Conservation (phyloP, 2,797 vertebrate species). For the Pseudochirops cupreus region DNA sequence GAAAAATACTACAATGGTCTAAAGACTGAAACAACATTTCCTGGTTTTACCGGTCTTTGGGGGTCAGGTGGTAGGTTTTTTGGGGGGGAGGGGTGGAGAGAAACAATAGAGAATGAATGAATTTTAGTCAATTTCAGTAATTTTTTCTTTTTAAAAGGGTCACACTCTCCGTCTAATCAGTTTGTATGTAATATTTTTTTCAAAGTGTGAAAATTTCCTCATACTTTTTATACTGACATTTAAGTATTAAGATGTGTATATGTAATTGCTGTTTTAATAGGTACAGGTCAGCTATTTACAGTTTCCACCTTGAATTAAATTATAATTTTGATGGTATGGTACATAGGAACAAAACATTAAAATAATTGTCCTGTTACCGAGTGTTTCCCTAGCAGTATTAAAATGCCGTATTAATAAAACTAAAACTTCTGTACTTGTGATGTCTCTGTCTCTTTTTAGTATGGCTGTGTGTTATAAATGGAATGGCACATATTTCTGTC, state of each 20-base stretch:
- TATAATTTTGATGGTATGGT: not conserved
- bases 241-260: not conserved
- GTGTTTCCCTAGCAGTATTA: not conserved
- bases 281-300: not conserved
- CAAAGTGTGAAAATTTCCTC: not conserved
- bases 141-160: not conserved
- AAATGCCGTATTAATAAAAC: not conserved
- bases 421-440: not conserved
- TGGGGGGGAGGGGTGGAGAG: too few species aligned
- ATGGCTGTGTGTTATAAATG: not conserved
- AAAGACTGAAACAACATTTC: slow-evolving; percentile 37
- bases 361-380: rapidly evolving
- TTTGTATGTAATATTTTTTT: not conserved
- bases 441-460: not conserved
- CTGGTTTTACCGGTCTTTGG: slow-evolving; percentile 36
- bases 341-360: not conserved
- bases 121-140: not conserved
- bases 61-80: not conserved
- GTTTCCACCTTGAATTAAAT: slow-evolving; percentile 29
- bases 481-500: not conserved
- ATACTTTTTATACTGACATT: not conserved
- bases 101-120: not conserved
- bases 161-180: slow-evolving; percentile 16
- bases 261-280: slow-evolving; percentile 40
- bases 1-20: not conserved